Base-by-base conservation (phyloP, 1,140 invertebrate species). In the Nasonia vitripennis region DNA sequence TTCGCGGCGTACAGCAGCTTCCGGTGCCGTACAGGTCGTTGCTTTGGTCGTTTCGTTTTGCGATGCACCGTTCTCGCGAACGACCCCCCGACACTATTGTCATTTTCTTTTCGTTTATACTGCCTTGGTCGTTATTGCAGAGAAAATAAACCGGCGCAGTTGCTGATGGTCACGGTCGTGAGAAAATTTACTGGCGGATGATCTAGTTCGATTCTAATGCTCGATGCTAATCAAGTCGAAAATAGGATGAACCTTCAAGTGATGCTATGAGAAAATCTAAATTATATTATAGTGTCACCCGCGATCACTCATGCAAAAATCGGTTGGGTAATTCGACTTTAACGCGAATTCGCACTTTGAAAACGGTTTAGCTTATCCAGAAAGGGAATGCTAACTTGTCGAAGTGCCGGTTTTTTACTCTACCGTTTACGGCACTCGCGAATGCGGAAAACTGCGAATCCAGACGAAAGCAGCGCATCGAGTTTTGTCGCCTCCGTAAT, bases 391-490 rank as follows among this genome's bases (percentile, higher is more conserved):
- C 3, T 14, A 37, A 37, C 34, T 37, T 37, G 34, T 27, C 1
- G 55, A 34, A 41, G 55, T 68, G 31, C 62, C 78, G 55, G 10
- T 78, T 34, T 27, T 14, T 34, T 37, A 37, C 77, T 67, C 34
- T n/a, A 27, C 55, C 78, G 51, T 11, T 67, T 68, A 79, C 1
- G 78, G 6, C 31, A 41, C 20, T 67, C 71, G 14, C 31, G 17
- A 34, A 37, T 41, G 78, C 55, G 55, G 78, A 79, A 79, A 79
- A 68, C 12, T 68, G 78, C 34, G 62, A 68, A 79, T 79, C 31
- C 48, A 68, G 78, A 68, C 37, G 62, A 68, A 79, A 79, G 78
- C 67, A 45, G 78, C 34, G 12, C 11, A 62, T 79, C 78, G 37
- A 68, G 51, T 79, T 79, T 23, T 67, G 55, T 79, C 78, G 3